These are phyloP conservation scores for Dicycla oo DNA, from an alignment of 2,888 invertebrate species.

Conservation along the genomic window DNA sequence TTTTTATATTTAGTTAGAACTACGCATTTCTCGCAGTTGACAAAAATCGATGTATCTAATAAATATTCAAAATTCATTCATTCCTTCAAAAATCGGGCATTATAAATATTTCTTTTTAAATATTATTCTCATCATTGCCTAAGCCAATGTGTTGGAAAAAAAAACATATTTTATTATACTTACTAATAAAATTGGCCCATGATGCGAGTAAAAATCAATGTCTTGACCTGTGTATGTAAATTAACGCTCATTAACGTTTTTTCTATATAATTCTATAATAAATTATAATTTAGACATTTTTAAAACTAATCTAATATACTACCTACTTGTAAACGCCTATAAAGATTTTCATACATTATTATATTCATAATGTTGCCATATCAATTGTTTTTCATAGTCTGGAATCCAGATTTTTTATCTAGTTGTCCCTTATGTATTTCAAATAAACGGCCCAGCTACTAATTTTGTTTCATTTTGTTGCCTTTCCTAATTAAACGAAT, in stretches of 20 bases:
- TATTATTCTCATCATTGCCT: slow-evolving; percentile 27
- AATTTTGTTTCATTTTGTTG: slow-evolving; percentile 68
- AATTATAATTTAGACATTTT: slow-evolving; percentile 76
- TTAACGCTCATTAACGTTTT: slow-evolving; percentile 70
- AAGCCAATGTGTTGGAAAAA: slow-evolving; percentile 33
- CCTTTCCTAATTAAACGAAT: not conserved
- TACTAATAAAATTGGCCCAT: slow-evolving; percentile 45
- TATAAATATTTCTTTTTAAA: slow-evolving; percentile 39
- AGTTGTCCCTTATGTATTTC: slow-evolving; percentile 86
- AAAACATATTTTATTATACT: slow-evolving; percentile 51
- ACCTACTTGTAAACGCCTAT: slow-evolving; percentile 75
- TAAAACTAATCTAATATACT: slow-evolving; percentile 72
- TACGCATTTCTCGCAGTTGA: slow-evolving; percentile 41
- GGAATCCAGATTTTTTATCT: slow-evolving; percentile 87
- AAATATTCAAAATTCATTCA: slow-evolving; percentile 11
- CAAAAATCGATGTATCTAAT: slow-evolving; percentile 1
- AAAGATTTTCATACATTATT: slow-evolving; percentile 77
- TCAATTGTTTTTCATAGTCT: slow-evolving; percentile 88
- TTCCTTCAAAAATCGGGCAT: slow-evolving; percentile 35
- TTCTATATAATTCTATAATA: slow-evolving; percentile 72
- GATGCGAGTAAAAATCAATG: slow-evolving; percentile 37
- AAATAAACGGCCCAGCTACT: slow-evolving; percentile 87
- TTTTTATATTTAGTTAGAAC: slow-evolving; percentile 34
- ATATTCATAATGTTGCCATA: slow-evolving; percentile 86
- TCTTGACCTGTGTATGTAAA: slow-evolving; percentile 61